These are phyloP conservation scores for Leuciscus idus DNA, from an alignment of 2,113 vertebrate species.

Conservation along the genomic window DNA sequence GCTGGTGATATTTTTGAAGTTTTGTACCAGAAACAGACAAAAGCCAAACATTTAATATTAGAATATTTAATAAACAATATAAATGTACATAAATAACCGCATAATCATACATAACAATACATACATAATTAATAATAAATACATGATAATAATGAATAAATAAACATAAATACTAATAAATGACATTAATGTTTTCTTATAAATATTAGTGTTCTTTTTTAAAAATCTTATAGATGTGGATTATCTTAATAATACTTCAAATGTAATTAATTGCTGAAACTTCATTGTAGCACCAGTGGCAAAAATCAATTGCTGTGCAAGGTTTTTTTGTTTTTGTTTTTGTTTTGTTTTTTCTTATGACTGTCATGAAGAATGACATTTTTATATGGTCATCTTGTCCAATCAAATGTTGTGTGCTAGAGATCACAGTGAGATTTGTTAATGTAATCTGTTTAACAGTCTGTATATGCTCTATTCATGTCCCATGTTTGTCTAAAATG, in stretches of 20 bases:
- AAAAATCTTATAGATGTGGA: neutral
- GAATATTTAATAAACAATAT: neutral
- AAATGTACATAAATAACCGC: neutral
- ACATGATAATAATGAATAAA: too few relatives aligned
- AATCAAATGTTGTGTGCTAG: neutral
- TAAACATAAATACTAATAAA: too few relatives aligned
- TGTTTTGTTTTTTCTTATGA: too few relatives aligned
- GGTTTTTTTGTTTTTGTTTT: neutral
- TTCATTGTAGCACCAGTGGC: conserved; percentile 28
- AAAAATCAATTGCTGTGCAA: conserved; percentile 24
- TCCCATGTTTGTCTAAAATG: neutral
- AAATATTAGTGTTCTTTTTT: neutral
- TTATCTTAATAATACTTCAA: neutral
- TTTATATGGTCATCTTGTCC: neutral
- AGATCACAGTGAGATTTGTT: neutral
- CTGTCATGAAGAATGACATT: neutral
- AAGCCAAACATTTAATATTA: too few relatives aligned
- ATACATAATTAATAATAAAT: neutral
- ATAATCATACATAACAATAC: neutral
- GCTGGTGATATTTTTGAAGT: conserved; percentile 29
- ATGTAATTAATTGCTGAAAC: neutral
- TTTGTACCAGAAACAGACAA: neutral
- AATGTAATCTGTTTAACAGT: conserved; percentile 18
- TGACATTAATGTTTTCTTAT: too few relatives aligned
- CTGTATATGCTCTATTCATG: conserved; percentile 6